Evolutionary conservation across 2,113 vertebrate genomes (phyloP), one percentile per base, ranked within the genome.

Genomic region (Cololabis saira): DNA sequence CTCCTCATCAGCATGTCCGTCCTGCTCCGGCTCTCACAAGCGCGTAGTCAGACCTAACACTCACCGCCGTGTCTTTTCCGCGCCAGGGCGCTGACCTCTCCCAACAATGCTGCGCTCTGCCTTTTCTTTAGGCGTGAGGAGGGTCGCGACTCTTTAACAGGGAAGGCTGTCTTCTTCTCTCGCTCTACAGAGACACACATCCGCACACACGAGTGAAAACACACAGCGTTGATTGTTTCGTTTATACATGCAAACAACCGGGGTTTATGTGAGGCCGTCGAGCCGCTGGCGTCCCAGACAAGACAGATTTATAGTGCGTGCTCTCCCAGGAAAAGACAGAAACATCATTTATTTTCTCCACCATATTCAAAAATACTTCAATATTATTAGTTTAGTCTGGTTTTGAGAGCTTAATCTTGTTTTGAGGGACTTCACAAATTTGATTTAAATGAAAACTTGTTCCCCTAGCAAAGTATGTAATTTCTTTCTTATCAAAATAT

Each of bases 171-270:
- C 72, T 76, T 76, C 74, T 62, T 44, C 86, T 85, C 86, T 76
- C 61, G 42, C 52, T 73, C 45, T 73, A 53, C 19, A 22, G 58
- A 70, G 68, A 83, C 68, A 48, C 40, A 78, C 69, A 41, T 54
- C 15, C 16, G n/a, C 63, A 66, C 77, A 80, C 77, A 72, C 71
- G 76, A 54, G 47, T 41, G 24, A 65, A 73, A 71, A 67, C 60
- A 86, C 84, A 89, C 84, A 83, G 81, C 80, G 77, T 77, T 69
- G 61, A 71, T 81, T 91, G 81, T 84, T 70, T 85, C 64, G 30
- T 86, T 84, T 76, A 63, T 50, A 54, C n/a, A 62, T 22, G 64
- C 66, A 87, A 80, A 89, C 88, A 90, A 71, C 30, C 22, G 51
- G 44, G 40, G 48, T 72, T 73, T 82, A 19, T 86, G 74, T 48